phyloP scores from a whole-genome alignment of 2,888 invertebrate genomes.

The Amorpha juglandis region DNA sequence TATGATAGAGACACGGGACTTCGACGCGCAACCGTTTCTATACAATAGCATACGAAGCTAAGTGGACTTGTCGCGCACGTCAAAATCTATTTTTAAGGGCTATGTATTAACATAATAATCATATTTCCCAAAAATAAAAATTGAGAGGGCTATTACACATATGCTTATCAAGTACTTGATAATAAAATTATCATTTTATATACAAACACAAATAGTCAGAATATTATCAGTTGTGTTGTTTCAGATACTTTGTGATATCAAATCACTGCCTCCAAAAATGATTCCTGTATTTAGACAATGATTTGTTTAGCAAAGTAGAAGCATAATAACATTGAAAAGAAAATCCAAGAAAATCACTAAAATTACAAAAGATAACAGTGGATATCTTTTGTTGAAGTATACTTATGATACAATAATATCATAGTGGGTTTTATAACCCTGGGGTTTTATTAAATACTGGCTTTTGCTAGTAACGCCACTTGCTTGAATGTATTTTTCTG shows the following conservation, averaged over 20 bases:
- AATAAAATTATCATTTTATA: conserved; percentile 34
- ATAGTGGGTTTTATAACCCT: neutral
- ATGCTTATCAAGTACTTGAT: conserved; percentile 33
- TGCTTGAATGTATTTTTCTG: no score
- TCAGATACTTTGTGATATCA: conserved; percentile 40
- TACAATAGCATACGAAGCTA: no score
- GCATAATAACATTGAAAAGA: conserved; percentile 23
- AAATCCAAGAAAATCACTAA: conserved; percentile 22
- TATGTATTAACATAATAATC: neutral
- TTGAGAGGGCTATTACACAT: neutral
- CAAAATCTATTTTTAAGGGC: no score
- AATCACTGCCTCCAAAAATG: conserved; percentile 29
- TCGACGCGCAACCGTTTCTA: no score
- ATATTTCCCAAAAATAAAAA: neutral
- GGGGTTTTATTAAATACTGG: no score
- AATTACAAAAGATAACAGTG: conserved; percentile 4
- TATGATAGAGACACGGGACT: no score
- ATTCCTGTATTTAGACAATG: conserved; percentile 20
- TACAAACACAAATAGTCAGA: conserved; percentile 17
- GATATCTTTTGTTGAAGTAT: neutral
- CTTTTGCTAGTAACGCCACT: no score
- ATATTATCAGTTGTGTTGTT: conserved; percentile 36
- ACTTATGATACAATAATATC: neutral
- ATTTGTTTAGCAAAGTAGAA: conserved; percentile 27
- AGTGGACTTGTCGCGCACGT: neutral